phyloP scores from a whole-genome alignment of 2,888 invertebrate genomes.

The Sphinx pinastri region DNA sequence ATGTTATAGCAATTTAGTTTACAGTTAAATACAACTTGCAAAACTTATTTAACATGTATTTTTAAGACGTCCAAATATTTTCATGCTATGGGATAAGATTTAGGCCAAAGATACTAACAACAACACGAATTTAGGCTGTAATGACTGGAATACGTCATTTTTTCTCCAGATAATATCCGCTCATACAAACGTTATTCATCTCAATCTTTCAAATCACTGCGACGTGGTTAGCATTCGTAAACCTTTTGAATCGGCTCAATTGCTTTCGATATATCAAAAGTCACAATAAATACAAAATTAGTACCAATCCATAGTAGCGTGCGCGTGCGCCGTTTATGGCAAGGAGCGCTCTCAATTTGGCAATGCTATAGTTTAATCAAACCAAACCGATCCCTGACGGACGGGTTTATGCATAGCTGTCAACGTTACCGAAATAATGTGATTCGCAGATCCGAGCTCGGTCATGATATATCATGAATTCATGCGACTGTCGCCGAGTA shows the following conservation, averaged over 20 bases:
- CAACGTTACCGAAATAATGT: constrained; percentile 64
- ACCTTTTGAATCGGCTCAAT: constrained; percentile 17
- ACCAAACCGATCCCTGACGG: constrained; percentile 46
- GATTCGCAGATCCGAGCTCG: constrained; percentile 66
- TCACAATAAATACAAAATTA: constrained; percentile 30
- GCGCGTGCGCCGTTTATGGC: constrained; percentile 47
- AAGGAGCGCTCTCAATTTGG: constrained; percentile 59
- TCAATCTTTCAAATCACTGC: constrained; percentile 10
- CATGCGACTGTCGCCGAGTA: constrained; percentile 81
- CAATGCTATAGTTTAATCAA: constrained; percentile 68
- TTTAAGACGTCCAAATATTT: too few species aligned
- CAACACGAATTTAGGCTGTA: not conserved
- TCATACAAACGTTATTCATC: not conserved
- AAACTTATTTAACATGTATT: too few species aligned
- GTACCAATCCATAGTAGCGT: constrained; percentile 32
- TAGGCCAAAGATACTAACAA: not conserved
- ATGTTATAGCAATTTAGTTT: too few species aligned
- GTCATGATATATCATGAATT: constrained; percentile 67
- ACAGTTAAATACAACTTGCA: too few species aligned
- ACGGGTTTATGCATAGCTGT: constrained; percentile 63
- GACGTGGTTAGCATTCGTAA: constrained; percentile 10
- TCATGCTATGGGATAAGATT: not conserved
- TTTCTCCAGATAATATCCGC: constrained; percentile 9
- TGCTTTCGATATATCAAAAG: constrained; percentile 24
- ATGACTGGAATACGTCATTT: constrained; percentile 1